Conservation (phyloP, 2,113 vertebrate genomes). For the Neotoma lepida region DNA sequence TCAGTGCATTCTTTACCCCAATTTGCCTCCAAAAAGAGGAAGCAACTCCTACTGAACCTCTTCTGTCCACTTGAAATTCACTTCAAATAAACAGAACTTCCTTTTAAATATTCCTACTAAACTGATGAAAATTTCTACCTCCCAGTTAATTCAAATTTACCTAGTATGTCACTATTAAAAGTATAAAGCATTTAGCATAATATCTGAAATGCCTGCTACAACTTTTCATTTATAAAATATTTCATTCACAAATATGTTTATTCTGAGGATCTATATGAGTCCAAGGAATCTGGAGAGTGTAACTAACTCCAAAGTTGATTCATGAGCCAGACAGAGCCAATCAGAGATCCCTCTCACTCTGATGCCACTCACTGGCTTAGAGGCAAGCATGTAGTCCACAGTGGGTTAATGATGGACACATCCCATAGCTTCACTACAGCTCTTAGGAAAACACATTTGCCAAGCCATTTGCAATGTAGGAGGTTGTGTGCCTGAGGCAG, state of each 20-base stretch:
- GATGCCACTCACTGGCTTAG: background rate
- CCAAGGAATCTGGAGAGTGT: background rate
- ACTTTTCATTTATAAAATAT: background rate
- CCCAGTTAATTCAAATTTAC: constrained; percentile 39
- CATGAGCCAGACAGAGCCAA: background rate
- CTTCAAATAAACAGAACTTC: background rate
- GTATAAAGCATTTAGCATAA: background rate
- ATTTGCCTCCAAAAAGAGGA: constrained; percentile 28
- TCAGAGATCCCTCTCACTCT: background rate
- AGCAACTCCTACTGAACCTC: constrained; percentile 20
- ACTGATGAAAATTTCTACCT: constrained; percentile 26
- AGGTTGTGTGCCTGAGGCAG: background rate
- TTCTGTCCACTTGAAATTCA: constrained; percentile 15
- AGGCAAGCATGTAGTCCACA: background rate
- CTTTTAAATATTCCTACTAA: constrained; percentile 32
- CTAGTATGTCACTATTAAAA: background rate
- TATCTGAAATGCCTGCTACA: background rate
- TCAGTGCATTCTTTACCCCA: background rate
- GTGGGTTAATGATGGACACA: background rate
- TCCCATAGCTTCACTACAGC: background rate
- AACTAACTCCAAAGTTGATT: background rate
- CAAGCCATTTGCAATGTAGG: background rate
- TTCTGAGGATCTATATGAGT: background rate
- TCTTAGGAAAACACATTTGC: background rate
- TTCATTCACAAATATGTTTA: background rate